phyloP scores from a whole-genome alignment of 2,888 invertebrate species.

The Acronicta leporina region DNA sequence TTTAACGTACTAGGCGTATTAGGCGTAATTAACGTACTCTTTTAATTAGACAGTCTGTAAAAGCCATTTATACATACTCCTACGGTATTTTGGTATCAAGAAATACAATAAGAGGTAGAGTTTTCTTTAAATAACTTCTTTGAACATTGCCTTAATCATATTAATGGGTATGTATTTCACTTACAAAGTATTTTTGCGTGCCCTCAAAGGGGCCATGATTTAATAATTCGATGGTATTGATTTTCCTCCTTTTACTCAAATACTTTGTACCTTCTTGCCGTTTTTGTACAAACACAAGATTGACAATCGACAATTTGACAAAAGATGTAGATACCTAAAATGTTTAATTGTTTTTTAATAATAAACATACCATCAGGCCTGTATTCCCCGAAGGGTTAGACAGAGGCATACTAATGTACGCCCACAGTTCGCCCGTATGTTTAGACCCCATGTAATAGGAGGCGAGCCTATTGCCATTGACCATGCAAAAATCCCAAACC shows the following conservation, averaged over 20 bases:
- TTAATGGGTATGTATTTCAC: slow-evolving; percentile 40
- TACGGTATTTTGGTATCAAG: slow-evolving; percentile 15
- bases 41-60: slow-evolving; percentile 15
- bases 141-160: slow-evolving; percentile 43
- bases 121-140: slow-evolving; percentile 26
- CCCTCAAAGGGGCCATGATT: slow-evolving; percentile 18
- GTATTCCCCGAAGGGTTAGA: no score
- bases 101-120: slow-evolving; percentile 26
- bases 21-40: slow-evolving; percentile 24
- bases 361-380: no score
- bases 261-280: background rate
- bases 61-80: slow-evolving; percentile 17
- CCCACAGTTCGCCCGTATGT: no score
- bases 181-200: slow-evolving; percentile 18
- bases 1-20: slow-evolving; percentile 22
- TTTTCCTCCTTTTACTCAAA: slow-evolving; percentile 13
- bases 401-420: no score
- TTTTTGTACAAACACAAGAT: slow-evolving; percentile 11
- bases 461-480: no score
- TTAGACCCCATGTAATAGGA: no score
- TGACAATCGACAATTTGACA: background rate
- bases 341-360: no score
- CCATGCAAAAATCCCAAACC: no score
- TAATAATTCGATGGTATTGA: slow-evolving; percentile 20
- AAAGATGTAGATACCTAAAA: no score